Evolutionary conservation across 1,140 invertebrate species (phyloP), one percentile per base, ranked within the genome.

Genomic region (Himalopsyche phryganea): DNA sequence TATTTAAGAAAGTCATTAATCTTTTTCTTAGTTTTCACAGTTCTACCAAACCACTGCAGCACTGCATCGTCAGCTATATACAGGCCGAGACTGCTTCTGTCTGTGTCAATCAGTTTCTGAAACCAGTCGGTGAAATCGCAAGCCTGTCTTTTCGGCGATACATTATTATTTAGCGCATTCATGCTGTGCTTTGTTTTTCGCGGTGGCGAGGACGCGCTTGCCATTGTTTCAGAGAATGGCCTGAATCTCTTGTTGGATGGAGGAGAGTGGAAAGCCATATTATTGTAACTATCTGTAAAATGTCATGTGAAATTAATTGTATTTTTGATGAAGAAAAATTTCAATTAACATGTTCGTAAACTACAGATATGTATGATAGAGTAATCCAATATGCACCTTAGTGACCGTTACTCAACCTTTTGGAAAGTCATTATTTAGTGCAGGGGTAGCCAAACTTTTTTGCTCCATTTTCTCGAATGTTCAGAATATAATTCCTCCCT

Each of bases 1-100:
- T 72, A 66, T 57, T 73, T 71, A 1, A 77, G 20, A 42, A 75
- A 78, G 38, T 68, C 65, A 10, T 42, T 38, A 10, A 77, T 70
- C 63, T 80, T 79, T 63, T 78, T 78, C 55, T 75, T 74, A 0
- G 71, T 75, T 68, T 73, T 81, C 1, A 83, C 71, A 23, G 79
- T 81, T 45, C 76, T 68, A 0, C 80, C 81, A 68, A 83, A 83
- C 79, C 80, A 83, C 65, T 83, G 76, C 1, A 83, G 65, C 10
- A 73, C 69, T 3, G 75, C 73, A 65, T 80, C 72, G 60, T 81
- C 78, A 15, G 79, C 71, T 50, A 83, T 61, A 67, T 81, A 81
- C 36, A 76, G 59, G 15, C 65, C 56, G 7, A 77, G 47, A 40
- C 72, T 74, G 45, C 71, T 69, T 11, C 74, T 58, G 38, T 77